Conservation (phyloP, 30 jellyfish, hydroid and myxozoan species). For the Mastigias papua region DNA sequence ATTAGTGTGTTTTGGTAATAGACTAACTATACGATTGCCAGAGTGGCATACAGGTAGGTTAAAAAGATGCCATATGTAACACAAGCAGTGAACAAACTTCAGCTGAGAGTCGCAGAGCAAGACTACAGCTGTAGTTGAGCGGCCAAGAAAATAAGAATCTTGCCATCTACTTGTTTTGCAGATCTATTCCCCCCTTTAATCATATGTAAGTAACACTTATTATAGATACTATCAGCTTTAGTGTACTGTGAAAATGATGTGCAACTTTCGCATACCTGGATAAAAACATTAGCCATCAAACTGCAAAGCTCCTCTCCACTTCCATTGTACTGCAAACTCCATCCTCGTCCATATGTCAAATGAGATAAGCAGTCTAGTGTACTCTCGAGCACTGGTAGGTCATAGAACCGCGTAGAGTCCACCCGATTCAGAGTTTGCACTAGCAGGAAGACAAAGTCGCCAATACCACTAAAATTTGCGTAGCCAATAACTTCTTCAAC, state of each 20-base stretch:
- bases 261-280: constrained; percentile 43
- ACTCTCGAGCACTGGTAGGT: constrained; percentile 90
- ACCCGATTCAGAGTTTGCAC: constrained; percentile 55
- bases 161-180: no score
- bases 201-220: no score
- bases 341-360: constrained; percentile 66
- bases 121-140: no score
- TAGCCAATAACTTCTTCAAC: not conserved
- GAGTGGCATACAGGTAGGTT: no score
- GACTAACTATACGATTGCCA: no score
- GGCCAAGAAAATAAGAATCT: no score
- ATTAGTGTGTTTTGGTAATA: no score
- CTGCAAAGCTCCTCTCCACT: constrained; percentile 83
- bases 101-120: no score
- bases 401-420: constrained; percentile 90
- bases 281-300: constrained; percentile 45
- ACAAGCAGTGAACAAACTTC: no score
- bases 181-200: no score
- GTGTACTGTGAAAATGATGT: not conserved
- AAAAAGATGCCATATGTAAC: no score
- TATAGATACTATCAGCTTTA: no score
- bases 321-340: constrained; percentile 79
- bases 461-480: constrained; percentile 9
- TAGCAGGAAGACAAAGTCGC: constrained; percentile 48
- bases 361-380: constrained; percentile 81